Percentiles rank a stretch among this genome's conserved stretches.
Conservation (phyloP, 2,797 vertebrate genomes). For the Anguilla anguilla region DNA sequence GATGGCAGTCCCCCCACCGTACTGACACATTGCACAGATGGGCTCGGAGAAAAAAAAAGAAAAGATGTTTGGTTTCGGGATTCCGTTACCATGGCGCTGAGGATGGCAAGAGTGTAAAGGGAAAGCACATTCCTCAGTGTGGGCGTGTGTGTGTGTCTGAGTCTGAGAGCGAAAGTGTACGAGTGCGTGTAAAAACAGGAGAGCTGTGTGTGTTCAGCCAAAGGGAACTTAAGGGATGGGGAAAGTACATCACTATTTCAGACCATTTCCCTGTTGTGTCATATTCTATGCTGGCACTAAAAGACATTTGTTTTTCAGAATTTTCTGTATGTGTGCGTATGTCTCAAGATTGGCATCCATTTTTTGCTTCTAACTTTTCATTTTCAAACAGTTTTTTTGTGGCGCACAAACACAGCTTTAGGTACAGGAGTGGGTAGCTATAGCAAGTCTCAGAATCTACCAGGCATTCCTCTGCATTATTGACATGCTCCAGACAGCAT, state of each 20-base stretch:
- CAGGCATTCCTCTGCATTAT: constrained; percentile 38
- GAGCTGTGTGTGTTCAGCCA: constrained; percentile 58
- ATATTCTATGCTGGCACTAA: not conserved
- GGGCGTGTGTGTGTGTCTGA: not conserved
- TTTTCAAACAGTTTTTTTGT: constrained; percentile 34
- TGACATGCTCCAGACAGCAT: constrained; percentile 43
- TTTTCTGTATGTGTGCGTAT: not conserved
- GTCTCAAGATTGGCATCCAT: constrained; percentile 40
- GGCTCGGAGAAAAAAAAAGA: constrained; percentile 40
- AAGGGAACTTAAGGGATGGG: constrained; percentile 71
- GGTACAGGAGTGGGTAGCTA: constrained; percentile 34
- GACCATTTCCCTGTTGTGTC: constrained; percentile 48
- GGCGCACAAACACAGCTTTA: constrained; percentile 33
- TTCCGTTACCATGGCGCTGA: constrained; percentile 42
- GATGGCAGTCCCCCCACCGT: constrained; percentile 19
- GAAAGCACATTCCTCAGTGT: not conserved
- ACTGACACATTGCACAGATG: constrained; percentile 41
- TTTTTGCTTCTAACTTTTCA: not conserved
- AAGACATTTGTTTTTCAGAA: constrained; percentile 30
- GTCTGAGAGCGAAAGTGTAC: constrained; percentile 19
- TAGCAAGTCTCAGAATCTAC: constrained; percentile 26
- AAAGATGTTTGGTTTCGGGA: constrained; percentile 56
- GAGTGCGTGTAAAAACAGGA: not conserved
- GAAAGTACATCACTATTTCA: constrained; percentile 74
- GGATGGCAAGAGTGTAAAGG: not conserved